Evolutionary conservation across 64 coral and sea anemone species (phyloP), one percentile per base, ranked within the genome.

Genomic region (Anthopleura sola): DNA sequence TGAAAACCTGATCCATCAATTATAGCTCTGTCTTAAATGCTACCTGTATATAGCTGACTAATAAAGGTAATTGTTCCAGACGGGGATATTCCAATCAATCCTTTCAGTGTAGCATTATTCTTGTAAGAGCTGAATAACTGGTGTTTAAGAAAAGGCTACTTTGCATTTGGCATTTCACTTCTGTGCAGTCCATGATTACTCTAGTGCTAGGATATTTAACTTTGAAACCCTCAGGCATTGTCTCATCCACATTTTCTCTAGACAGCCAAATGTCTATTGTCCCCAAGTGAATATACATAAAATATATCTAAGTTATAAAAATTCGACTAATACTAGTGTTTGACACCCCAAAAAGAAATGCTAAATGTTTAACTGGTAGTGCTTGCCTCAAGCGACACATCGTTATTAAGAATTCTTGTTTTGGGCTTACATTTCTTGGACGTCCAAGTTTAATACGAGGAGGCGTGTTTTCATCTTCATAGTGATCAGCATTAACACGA

Each of bases 251-350:
- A 26, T 31, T 64, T 55, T 74, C 28, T n/a, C 85, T 77, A 15
- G 68, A 51, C 10, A 47, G 85, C 85, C 85, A 86, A 76, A 86
- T 86, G 62, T 86, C 68, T 26, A 86, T 68, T 74, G 49, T 56
- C 3, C 85, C 85, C 13, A 86, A 44, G 16, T 24, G 66, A 31
- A 75, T 17, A 38, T 86, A 86, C 66, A 86, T 86, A 39, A 75
- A 86, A 71, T 86, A 75, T 46, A 86, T 68, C 66, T 64, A 86
- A 46, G 36, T 74, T 36, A 86, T 86, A 86, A 86, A 75, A 86
- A 74, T 68, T 14, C 85, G 64, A 32, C 85, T 86, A 28, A 86
- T 62, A 15, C 18, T 86, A 28, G 85, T 74, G 18, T 36, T 28
- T 36, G 85, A 86, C 34, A 86, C 40, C 9, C 50, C 28, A 50